These are phyloP conservation scores for Dolichotis patagonum DNA, from an alignment of 2,113 vertebrate species.

Conservation along the genomic window DNA sequence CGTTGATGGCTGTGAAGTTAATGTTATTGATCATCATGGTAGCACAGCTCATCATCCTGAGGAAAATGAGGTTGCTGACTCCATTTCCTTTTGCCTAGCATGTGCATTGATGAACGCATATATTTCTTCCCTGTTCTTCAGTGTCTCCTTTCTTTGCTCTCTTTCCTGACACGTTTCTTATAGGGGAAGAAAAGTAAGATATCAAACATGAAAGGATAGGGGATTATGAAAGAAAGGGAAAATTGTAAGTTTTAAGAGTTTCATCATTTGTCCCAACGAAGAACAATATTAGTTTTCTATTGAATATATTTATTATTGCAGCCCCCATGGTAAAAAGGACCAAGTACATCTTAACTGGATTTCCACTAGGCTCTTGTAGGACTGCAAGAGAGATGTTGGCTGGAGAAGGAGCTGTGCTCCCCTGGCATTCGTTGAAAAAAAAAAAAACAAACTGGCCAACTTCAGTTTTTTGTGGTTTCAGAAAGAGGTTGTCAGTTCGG, in stretches of 20 bases:
- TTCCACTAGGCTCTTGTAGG: not conserved
- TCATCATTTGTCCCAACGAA: not conserved
- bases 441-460: not conserved
- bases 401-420: not conserved
- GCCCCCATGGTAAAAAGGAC: not conserved
- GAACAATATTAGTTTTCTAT: not conserved
- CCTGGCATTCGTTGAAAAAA: not conserved
- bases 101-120: constrained; percentile 53
- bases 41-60: not conserved
- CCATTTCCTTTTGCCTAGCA: constrained; percentile 61
- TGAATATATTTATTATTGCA: not conserved
- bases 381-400: too few species aligned
- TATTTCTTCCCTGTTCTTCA: constrained; percentile 23
- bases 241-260: not conserved
- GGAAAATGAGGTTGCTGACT: constrained; percentile 72
- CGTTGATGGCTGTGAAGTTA: constrained; percentile 30
- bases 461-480: too few species aligned
- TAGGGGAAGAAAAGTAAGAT: constrained; percentile 24
- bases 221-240: constrained; percentile 12
- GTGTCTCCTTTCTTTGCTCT: not conserved
- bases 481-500: not conserved
- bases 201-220: not conserved
- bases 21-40: constrained; percentile 19
- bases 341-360: not conserved
- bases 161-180: constrained; percentile 28